Percentiles rank a stretch among this genome's conserved stretches.
These are phyloP conservation scores for Prinia subflava DNA, from an alignment of 2,113 vertebrate genomes.

Conservation along the genomic window DNA sequence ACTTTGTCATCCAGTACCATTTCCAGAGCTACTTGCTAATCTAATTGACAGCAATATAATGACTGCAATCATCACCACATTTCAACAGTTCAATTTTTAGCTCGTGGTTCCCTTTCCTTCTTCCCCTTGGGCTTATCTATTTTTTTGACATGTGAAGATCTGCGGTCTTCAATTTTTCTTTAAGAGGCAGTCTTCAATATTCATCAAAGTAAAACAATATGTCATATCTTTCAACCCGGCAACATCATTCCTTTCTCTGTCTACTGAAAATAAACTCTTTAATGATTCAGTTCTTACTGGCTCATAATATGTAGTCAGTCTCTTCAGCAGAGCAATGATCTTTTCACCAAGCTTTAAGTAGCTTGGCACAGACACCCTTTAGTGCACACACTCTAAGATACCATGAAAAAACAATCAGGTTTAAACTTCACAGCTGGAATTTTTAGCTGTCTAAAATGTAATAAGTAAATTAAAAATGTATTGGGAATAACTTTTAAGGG, in stretches of 20 bases:
- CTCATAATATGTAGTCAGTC: background rate
- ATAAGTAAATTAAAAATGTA: background rate
- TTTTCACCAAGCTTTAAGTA: background rate
- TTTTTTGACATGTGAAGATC: conserved; percentile 34
- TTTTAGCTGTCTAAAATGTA: background rate
- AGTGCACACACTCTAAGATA: background rate
- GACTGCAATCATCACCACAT: background rate
- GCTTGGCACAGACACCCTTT: background rate
- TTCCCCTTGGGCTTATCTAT: conserved; percentile 1
- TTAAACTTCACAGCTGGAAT: background rate
- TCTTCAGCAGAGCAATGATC: background rate
- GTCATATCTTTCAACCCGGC: conserved; percentile 18
- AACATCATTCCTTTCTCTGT: background rate
- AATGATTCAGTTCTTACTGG: background rate
- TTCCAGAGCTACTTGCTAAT: conserved; percentile 30
- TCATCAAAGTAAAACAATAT: conserved; percentile 33
- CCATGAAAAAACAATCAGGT: background rate
- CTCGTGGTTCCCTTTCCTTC: background rate
- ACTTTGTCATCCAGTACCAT: background rate
- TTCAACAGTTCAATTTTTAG: conserved; percentile 36
- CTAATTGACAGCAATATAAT: conserved; percentile 39
- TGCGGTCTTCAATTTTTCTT: background rate
- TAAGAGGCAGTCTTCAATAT: conserved; percentile 5
- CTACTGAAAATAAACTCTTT: conserved; percentile 51
- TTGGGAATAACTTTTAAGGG: background rate